Evolutionary conservation across 2,797 vertebrate species (phyloP).

Genomic region (Acanthornis magna): DNA sequence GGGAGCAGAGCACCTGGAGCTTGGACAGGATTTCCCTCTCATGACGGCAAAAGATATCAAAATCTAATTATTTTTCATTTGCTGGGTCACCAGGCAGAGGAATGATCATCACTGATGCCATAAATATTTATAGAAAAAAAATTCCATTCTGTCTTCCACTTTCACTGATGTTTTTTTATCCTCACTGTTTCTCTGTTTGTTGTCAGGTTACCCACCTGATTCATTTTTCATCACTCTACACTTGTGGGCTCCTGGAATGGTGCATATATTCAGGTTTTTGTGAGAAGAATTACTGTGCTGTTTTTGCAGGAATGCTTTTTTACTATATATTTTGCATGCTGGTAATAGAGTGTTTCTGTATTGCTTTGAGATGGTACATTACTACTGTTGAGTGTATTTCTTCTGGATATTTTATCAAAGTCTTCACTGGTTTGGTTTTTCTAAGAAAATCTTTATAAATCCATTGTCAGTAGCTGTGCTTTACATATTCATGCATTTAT

Average conservation of each 20-base stretch:
- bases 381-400: not conserved
- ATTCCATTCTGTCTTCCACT: not conserved
- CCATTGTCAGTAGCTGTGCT: not conserved
- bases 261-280: not conserved
- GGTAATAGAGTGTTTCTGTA: not conserved
- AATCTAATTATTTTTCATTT: not conserved
- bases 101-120: not conserved
- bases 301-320: not conserved
- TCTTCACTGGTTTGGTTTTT: not conserved
- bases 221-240: not conserved
- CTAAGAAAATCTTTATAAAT: not conserved
- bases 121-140: conserved; percentile 14
- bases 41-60: not conserved
- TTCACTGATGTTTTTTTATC: not conserved
- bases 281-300: not conserved
- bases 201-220: not conserved
- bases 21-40: fast-evolving
- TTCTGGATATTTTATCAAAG: not conserved
- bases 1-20: not conserved
- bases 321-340: not conserved
- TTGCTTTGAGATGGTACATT: not conserved
- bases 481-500: not conserved
- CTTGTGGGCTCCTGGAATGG: not conserved
- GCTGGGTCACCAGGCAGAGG: not conserved
- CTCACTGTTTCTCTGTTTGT: not conserved